These are phyloP conservation scores for Hydractinia echinata DNA, from an alignment of 30 jellyfish, hydroid and myxozoan genomes.

Conservation along the genomic window DNA sequence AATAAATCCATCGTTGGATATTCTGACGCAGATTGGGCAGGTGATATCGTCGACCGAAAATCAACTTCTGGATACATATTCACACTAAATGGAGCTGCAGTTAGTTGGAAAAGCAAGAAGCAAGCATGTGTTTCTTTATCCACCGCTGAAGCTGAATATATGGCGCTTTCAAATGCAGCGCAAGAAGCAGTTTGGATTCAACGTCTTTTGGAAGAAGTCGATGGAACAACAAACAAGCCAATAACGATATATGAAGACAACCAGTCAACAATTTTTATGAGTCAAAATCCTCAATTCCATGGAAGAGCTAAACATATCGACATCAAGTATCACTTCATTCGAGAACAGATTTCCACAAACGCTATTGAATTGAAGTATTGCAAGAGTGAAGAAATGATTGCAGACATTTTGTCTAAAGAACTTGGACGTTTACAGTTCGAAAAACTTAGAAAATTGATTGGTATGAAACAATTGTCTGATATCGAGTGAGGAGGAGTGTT, in stretches of 20 bases:
- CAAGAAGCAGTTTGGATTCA: conserved; percentile 46
- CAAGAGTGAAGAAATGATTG: conserved; percentile 47
- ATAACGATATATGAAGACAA: neutral
- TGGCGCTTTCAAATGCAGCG: conserved; percentile 1
- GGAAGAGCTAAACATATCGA: conserved; percentile 47
- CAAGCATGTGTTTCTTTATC: conserved; percentile 50
- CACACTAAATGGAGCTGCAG: conserved; percentile 29
- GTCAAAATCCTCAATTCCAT: conserved; percentile 42
- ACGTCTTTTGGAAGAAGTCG: conserved; percentile 14
- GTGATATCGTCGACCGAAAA: conserved; percentile 36
- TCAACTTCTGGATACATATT: conserved; percentile 44
- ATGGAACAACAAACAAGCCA: neutral
- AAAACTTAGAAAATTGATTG: conserved; percentile 26
- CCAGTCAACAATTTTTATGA: conserved; percentile 38
- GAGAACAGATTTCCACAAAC: too few species aligned
- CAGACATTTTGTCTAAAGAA: conserved; percentile 51
- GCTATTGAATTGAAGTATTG: conserved; percentile 37
- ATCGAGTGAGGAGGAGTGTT: too few species aligned
- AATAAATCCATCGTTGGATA: conserved; percentile 7
- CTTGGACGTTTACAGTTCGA: conserved; percentile 9
- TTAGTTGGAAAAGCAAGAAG: conserved; percentile 43
- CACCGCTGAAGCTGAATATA: conserved; percentile 53
- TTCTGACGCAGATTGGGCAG: conserved; percentile 74
- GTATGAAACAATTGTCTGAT: too few species aligned
- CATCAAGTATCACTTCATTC: conserved; percentile 29